phyloP scores from a whole-genome alignment of 2,888 invertebrate genomes.

The Diarsia brunnea region DNA sequence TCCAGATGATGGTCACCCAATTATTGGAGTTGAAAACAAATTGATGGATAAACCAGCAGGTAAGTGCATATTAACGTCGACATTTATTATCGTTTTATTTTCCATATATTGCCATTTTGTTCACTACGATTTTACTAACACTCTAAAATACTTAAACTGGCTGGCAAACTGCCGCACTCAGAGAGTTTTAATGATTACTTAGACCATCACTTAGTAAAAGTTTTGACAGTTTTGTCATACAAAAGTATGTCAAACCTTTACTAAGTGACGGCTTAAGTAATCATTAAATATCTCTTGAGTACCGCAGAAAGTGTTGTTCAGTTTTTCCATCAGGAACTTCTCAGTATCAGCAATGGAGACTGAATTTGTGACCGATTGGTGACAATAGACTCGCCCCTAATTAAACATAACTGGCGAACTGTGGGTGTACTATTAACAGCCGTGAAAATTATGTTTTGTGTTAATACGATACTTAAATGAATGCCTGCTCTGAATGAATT shows the following conservation, averaged over 20 bases:
- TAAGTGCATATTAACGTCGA: conserved; percentile 57
- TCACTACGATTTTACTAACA: not conserved
- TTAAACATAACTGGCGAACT: not conserved
- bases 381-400: not conserved
- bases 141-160: not conserved
- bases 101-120: not conserved
- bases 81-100: not conserved
- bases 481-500: not conserved
- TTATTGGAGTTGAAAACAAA: conserved; percentile 73
- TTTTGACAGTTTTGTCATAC: too few species aligned
- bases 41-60: conserved; percentile 77
- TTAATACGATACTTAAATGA: too few species aligned
- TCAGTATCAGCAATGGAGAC: not conserved
- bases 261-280: too few species aligned
- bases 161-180: too few species aligned
- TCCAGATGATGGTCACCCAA: conserved; percentile 77
- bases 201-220: too few species aligned
- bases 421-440: too few species aligned
- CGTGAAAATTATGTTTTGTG: too few species aligned
- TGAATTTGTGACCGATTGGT: not conserved
- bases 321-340: not conserved
- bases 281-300: too few species aligned
- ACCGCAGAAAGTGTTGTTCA: not conserved
- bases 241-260: too few species aligned
- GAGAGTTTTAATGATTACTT: too few species aligned